A percentile compares a stretch with the other conserved stretches of the same genome.
phyloP scores from a whole-genome alignment of 1,140 invertebrate species.

The Drosophila suzukii region DNA sequence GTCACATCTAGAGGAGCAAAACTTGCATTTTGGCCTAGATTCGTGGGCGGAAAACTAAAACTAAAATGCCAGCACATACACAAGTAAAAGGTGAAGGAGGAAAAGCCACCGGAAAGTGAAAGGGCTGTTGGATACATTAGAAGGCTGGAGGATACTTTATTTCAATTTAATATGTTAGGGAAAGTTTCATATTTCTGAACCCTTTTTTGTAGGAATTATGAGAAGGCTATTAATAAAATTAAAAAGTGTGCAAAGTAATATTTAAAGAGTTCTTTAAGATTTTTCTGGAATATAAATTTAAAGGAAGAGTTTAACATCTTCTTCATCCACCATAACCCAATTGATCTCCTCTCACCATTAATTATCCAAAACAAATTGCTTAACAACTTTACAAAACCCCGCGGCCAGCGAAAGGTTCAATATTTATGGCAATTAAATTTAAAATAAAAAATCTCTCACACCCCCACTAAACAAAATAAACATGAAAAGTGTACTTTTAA shows the following conservation, averaged over 20 bases:
- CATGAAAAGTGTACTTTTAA: slow-evolving; percentile 10
- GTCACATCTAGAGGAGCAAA: slow-evolving; percentile 53
- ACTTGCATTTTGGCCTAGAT: slow-evolving; percentile 46
- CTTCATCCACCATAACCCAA: no score
- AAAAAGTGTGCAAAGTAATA: no score
- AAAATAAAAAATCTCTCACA: slow-evolving; percentile 3
- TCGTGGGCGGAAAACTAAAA: slow-evolving; percentile 4
- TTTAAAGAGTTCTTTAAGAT: no score
- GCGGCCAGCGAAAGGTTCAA: neutral
- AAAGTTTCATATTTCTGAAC: neutral
- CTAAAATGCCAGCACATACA: neutral
- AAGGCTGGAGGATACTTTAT: neutral
- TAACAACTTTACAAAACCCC: slow-evolving; percentile 1
- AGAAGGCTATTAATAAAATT: no score
- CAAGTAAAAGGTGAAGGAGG: slow-evolving; percentile 6
- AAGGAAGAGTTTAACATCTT: no score
- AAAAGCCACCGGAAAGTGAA: slow-evolving; percentile 1
- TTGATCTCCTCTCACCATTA: no score
- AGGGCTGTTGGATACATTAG: neutral
- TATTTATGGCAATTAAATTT: slow-evolving; percentile 30
- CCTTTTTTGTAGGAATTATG: neutral
- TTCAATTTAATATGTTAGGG: neutral
- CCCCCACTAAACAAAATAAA: slow-evolving; percentile 12
- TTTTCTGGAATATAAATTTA: no score
- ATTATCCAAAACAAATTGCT: neutral